Evolutionary conservation across 2,797 vertebrate genomes (phyloP).

Genomic region (Enteromius viviparus): DNA sequence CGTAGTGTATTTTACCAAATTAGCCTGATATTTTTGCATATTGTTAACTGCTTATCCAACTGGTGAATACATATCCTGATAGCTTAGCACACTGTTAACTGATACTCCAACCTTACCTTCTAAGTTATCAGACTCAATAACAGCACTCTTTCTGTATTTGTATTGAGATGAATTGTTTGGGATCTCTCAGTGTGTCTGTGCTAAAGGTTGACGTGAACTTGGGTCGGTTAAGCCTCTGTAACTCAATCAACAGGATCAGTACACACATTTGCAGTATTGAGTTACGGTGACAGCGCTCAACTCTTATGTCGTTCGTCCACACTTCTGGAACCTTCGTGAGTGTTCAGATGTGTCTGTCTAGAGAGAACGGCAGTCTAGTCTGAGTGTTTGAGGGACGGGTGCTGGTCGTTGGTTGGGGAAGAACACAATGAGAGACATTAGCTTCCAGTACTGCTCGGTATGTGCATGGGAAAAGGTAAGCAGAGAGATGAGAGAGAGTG

Average conservation of each 20-base stretch:
- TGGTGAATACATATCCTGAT: not conserved
- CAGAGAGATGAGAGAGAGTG: not conserved
- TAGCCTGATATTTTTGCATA: not conserved
- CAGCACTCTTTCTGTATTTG: not conserved
- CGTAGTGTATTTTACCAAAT: not conserved
- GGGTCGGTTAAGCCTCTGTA: slow-evolving; percentile 62
- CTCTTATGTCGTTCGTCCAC: slow-evolving; percentile 4
- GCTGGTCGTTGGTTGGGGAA: slow-evolving; percentile 23
- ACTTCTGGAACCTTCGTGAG: slow-evolving; percentile 58
- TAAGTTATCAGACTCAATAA: not conserved
- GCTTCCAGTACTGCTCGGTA: slow-evolving; percentile 76
- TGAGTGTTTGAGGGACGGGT: not conserved
- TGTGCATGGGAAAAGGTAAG: slow-evolving; percentile 84
- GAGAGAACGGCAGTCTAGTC: not conserved
- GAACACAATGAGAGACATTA: slow-evolving; percentile 79
- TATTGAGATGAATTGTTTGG: not conserved
- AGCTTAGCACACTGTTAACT: not conserved
- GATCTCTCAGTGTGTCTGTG: slow-evolving; percentile 3
- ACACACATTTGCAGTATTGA: slow-evolving; percentile 64
- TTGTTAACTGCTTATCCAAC: not conserved
- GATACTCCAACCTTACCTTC: not conserved
- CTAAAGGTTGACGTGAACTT: slow-evolving; percentile 22
- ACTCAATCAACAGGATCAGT: slow-evolving; percentile 74
- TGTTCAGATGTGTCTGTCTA: slow-evolving; percentile 55
- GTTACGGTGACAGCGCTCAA: slow-evolving; percentile 64